A percentile compares a stretch with the other conserved stretches of the same genome.
These are phyloP conservation scores for Philereme transversata DNA, from an alignment of 2,888 invertebrate genomes.

Conservation along the genomic window DNA sequence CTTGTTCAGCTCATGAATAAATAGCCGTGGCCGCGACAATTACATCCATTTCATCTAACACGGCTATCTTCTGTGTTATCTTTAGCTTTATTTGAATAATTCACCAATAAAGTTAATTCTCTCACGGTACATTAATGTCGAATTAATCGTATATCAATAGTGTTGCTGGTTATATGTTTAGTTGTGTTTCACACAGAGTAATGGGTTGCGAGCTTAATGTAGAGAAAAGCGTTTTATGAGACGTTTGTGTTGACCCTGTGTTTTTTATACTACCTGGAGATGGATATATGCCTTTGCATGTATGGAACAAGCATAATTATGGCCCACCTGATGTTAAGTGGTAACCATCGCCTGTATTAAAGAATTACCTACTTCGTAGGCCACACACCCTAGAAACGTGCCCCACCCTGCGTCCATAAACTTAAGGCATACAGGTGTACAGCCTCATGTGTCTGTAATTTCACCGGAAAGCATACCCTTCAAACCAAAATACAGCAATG, in stretches of 20 bases:
- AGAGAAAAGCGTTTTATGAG: conserved; percentile 3
- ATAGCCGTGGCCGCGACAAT: conserved; percentile 3
- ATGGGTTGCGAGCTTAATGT: conserved; percentile 13
- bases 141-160: conserved; percentile 30
- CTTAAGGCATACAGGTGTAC: no score
- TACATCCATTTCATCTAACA: conserved; percentile 24
- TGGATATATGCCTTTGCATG: no score
- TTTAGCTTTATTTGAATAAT: conserved; percentile 33
- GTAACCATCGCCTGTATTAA: no score
- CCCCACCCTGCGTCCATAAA: no score
- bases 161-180: conserved; percentile 19
- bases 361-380: no score
- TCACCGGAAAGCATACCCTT: no score
- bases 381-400: no score
- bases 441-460: no score
- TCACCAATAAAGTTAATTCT: conserved; percentile 33
- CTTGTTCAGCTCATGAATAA: conserved; percentile 3
- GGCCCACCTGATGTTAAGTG: no score
- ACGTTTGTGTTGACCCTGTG: not conserved
- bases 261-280: no score
- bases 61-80: conserved; percentile 33
- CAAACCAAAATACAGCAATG: no score
- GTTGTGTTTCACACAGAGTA: conserved; percentile 30
- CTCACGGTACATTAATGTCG: conserved; percentile 36
- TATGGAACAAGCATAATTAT: no score